Evolutionary conservation across 2,113 vertebrate genomes (phyloP), one percentile per base, ranked within the genome.

Genomic region (Gnathonemus longibarbis): DNA sequence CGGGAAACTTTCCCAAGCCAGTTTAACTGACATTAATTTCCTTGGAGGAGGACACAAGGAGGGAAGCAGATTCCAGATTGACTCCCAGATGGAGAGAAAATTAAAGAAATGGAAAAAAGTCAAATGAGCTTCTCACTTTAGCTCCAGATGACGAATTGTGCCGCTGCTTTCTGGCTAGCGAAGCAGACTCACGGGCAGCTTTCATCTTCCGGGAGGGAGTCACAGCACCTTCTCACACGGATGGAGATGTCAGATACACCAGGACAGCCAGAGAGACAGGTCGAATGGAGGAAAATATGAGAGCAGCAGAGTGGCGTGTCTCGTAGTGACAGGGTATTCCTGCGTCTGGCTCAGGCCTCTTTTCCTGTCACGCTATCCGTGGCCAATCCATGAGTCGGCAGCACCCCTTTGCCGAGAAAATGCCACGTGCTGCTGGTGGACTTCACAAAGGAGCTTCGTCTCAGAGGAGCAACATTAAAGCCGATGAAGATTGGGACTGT

Each of bases 1-100:
- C 27, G 66, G 27, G 62, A 89, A 49, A 77, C 62, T 80, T 77
- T 53, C 48, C 70, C 70, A 80, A 11, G 74, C 70, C 70, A 52
- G 74, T 89, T 52, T 89, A 50, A 84, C 74, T 88, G 87, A 87
- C 62, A 74, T 90, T 90, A 87, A 87, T 87, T 90, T 74, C 48
- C 89, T 86, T 31, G 45, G 13, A 58, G 77, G 50, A 89, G 77
- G 77, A 89, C 52, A 31, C 49, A 45, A 66, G 53, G 49, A 88
- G 56, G 87, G 35, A 39, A 88, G 21, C 39, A 9, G 27, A 66
- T 88, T 88, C 35, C 87, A 66, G 87, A 88, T 58, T 88, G 87
- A 88, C 56, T 88, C 52, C 87, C 87, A 88, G 87, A 88, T 88
- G 87, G 87, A 88, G 56, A 88, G 56, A 56, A 88, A 88, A 88